Evolutionary conservation across 2,797 vertebrate genomes (phyloP).

Genomic region (Heterohyrax brucei): DNA sequence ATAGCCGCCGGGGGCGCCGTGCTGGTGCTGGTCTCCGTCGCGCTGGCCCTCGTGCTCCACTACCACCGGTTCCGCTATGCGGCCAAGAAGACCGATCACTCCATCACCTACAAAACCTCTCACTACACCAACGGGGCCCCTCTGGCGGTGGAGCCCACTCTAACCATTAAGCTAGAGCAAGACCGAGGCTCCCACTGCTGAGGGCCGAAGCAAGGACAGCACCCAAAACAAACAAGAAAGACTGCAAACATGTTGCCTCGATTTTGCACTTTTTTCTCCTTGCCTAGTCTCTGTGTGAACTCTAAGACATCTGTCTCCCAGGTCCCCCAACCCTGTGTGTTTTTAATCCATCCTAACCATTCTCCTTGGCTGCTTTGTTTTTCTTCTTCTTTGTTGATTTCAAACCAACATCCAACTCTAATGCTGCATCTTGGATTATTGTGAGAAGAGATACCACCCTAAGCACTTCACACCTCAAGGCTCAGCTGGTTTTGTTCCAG

Average conservation of each 20-base stretch:
- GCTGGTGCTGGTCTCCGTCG: slow-evolving; percentile 96
- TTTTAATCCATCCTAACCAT: slow-evolving; percentile 32
- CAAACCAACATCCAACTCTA: slow-evolving; percentile 86
- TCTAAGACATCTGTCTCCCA: slow-evolving; percentile 88
- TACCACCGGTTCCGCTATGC: slow-evolving; percentile 98
- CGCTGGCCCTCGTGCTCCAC: slow-evolving; percentile 97
- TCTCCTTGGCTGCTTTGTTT: slow-evolving; percentile 26
- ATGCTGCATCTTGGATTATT: slow-evolving; percentile 93
- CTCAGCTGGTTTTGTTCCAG: slow-evolving; percentile 82
- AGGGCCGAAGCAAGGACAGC: slow-evolving; percentile 90
- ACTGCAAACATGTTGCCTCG: slow-evolving; percentile 92
- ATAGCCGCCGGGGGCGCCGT: slow-evolving; percentile 97
- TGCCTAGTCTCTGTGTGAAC: slow-evolving; percentile 91
- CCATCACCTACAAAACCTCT: slow-evolving; percentile 97
- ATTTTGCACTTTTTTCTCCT: slow-evolving; percentile 94
- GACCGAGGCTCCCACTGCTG: slow-evolving; percentile 94
- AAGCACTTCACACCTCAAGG: slow-evolving; percentile 66
- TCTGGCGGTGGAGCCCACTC: slow-evolving; percentile 95
- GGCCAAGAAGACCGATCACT: slow-evolving; percentile 98
- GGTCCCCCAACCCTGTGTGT: slow-evolving; percentile 71
- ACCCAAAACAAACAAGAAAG: slow-evolving; percentile 90
- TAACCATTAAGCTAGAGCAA: slow-evolving; percentile 98
- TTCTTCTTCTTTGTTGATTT: slow-evolving; percentile 46
- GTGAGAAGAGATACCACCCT: slow-evolving; percentile 89
- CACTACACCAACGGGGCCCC: slow-evolving; percentile 94